Conservation (phyloP, 2,888 invertebrate genomes). For the Eucera pruinosa region DNA sequence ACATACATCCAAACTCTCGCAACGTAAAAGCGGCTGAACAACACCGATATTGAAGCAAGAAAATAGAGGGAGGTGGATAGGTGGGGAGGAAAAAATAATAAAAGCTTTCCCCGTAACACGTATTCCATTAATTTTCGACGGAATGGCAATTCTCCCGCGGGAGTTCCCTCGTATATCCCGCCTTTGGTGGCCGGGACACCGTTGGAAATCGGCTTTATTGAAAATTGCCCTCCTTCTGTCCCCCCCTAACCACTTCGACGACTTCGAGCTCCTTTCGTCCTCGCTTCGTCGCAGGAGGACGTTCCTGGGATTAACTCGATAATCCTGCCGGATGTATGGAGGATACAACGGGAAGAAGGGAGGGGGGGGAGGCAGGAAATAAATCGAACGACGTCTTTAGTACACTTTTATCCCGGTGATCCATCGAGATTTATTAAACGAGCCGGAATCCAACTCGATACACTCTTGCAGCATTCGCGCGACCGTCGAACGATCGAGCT, state of each 20-base stretch:
- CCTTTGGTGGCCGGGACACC: neutral
- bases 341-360: slow-evolving; percentile 43
- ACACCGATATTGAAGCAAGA: no score
- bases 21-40: no score
- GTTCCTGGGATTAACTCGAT: slow-evolving; percentile 58
- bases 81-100: no score
- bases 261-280: no score
- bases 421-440: slow-evolving; percentile 69
- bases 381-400: slow-evolving; percentile 65
- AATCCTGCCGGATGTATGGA: slow-evolving; percentile 63
- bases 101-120: neutral
- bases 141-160: neutral
- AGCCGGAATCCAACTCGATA: slow-evolving; percentile 31
- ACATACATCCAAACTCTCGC: no score
- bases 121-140: slow-evolving; percentile 7
- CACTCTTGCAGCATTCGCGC: slow-evolving; percentile 26
- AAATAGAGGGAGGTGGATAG: no score
- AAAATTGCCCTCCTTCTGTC: slow-evolving; percentile 22
- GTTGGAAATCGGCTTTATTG: slow-evolving; percentile 20
- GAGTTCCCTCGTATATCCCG: neutral
- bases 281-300: slow-evolving; percentile 3
- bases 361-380: slow-evolving; percentile 47
- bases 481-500: no score
- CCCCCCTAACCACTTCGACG: no score
- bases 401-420: slow-evolving; percentile 62